Conservation (phyloP, 2,113 vertebrate genomes). For the Nansenia antarctica region DNA sequence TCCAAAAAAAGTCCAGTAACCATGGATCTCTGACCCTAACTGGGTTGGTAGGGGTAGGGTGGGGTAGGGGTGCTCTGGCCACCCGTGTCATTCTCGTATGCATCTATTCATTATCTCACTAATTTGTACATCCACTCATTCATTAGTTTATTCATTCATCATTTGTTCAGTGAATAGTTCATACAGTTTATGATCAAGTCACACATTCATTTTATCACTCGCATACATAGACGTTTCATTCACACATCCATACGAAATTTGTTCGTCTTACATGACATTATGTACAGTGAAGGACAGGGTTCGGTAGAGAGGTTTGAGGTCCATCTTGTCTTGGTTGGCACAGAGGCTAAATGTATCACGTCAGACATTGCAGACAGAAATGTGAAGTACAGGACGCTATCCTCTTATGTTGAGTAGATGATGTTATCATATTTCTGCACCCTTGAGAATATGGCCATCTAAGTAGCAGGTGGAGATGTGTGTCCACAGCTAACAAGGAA, state of each 20-base stretch:
- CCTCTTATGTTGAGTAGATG: too few species aligned
- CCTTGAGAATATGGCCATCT: not conserved
- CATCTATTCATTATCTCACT: constrained; percentile 6
- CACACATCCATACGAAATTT: constrained; percentile 11
- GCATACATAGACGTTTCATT: constrained; percentile 10
- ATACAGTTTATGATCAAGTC: not conserved
- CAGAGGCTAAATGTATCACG: too few species aligned
- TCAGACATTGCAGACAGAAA: too few species aligned
- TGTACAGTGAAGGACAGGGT: constrained; percentile 85
- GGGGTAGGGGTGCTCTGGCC: not conserved
- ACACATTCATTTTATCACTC: constrained; percentile 6
- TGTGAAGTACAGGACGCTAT: too few species aligned
- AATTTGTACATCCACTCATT: constrained; percentile 17
- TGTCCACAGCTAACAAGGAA: not conserved
- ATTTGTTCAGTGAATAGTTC: constrained; percentile 3
- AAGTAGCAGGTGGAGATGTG: not conserved
- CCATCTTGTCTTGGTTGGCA: constrained; percentile 8
- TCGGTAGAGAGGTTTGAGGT: constrained; percentile 29
- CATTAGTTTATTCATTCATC: constrained; percentile 17
- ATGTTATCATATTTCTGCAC: too few species aligned
- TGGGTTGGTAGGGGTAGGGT: too few species aligned
- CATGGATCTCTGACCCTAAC: not conserved
- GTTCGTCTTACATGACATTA: constrained; percentile 70
- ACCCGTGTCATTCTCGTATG: not conserved
- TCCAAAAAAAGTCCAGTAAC: constrained; percentile 72